Percentiles rank a stretch among this genome's conserved stretches.
Conservation (phyloP, 2,797 vertebrate genomes). For the Onychomys arenicola region DNA sequence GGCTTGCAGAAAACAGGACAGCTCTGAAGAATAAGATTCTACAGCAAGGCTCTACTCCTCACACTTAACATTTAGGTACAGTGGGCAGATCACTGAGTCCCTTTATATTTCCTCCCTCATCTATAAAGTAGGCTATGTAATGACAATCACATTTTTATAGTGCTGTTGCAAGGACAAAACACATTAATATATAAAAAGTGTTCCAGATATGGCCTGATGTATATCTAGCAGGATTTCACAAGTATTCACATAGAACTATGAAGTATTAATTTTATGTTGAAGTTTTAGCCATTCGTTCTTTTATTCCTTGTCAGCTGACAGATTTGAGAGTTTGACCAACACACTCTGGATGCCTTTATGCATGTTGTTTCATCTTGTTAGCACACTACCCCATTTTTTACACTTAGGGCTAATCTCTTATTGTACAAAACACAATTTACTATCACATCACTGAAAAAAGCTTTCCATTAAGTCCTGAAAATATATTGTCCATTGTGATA, state of each 20-base stretch:
- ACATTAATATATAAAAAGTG: neutral
- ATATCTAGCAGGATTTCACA: neutral
- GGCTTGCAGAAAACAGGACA: neutral
- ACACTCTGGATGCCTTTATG: neutral
- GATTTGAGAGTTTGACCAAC: neutral
- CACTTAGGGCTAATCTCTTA: neutral
- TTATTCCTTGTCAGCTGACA: neutral
- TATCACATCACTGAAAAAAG: conserved; percentile 6
- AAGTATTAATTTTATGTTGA: neutral
- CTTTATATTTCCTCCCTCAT: neutral
- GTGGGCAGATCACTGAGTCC: neutral
- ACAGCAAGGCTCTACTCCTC: neutral
- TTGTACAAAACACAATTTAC: neutral
- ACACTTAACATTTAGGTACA: neutral
- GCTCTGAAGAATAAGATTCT: neutral
- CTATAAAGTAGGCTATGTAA: neutral
- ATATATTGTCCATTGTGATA: neutral
- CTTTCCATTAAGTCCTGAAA: neutral
- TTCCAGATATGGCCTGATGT: neutral
- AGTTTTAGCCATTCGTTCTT: neutral
- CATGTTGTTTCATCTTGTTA: neutral
- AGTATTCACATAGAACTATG: neutral
- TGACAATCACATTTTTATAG: neutral
- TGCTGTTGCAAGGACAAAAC: neutral
- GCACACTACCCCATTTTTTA: neutral